These are phyloP conservation scores for Sturnira hondurensis DNA, from an alignment of 2,113 vertebrate species.

Conservation along the genomic window DNA sequence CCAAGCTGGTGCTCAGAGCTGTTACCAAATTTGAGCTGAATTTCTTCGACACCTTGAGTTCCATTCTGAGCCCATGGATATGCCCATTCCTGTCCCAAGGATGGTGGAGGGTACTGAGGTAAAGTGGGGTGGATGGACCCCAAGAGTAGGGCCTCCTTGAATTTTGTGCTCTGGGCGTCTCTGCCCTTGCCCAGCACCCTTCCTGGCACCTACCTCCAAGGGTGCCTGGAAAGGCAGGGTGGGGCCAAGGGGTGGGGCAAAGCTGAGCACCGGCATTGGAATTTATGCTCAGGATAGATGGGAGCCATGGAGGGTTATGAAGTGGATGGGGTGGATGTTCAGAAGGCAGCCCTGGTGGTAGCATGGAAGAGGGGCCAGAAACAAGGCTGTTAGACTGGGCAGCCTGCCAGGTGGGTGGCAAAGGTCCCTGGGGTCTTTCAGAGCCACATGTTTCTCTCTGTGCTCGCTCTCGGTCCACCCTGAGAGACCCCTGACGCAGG, in stretches of 20 bases:
- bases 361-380: neutral
- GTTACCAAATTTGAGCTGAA: neutral
- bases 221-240: neutral
- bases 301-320: neutral
- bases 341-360: neutral
- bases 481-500: conserved; percentile 47
- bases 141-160: neutral
- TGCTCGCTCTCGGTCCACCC: conserved; percentile 66
- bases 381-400: neutral
- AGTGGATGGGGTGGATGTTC: neutral
- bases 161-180: neutral
- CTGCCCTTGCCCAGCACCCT: neutral
- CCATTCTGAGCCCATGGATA: neutral
- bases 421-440: conserved; percentile 45
- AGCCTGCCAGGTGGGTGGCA: conserved; percentile 43
- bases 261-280: neutral
- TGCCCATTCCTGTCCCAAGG: neutral
- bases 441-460: conserved; percentile 56
- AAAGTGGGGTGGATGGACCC: neutral
- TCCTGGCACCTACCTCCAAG: neutral
- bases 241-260: neutral
- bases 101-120: neutral
- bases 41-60: neutral
- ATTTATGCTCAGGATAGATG: neutral
- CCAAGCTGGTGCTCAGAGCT: neutral